Evolutionary conservation across 2,888 invertebrate species (phyloP), one percentile per base, ranked within the genome.

Genomic region (Drosophila cracens): DNA sequence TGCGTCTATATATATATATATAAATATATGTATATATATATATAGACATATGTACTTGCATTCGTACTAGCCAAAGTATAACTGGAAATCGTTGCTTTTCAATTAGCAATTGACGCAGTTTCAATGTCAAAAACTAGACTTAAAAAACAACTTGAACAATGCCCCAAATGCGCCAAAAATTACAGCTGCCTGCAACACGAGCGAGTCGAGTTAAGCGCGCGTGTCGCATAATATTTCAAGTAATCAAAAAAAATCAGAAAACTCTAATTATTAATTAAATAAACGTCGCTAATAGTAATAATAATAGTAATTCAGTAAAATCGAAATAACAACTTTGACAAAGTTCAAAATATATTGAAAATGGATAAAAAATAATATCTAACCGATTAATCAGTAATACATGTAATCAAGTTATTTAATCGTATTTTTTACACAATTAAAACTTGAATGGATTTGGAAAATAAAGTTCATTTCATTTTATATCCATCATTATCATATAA

Each of bases 71-170:
- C 43, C 33, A 21, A 40, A 57, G 48, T 68, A 54, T 60, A 79
- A 73, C 74, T 85, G 70, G 25, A 46, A 70, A 49, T 61, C 71
- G 51, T 76, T 70, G 77, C 64, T 63, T 81, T 82, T 69, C 85
- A 85, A 89, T 85, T 85, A 85, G 85, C 84, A 72, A 59, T 21
- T 53, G 61, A 36, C 62, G 56, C 66, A 48, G 59, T 38, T 67
- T 82, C 84, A 85, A 85, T 89, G 89, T 84, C 85, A 89, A 64
- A 40, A 68, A 46, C 46, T n/a, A 31, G 64, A 38, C 38, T 56
- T 38, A 31, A 25, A n/a, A 29, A 25, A 13, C 13, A 70, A 34
- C 51, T 65, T 16, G 51, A 49, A 62, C 11, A 40, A 52, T 48
- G n/a, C 38, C 27, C 36, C 53, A 31, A 67, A 25, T 40, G 49